phyloP scores from a whole-genome alignment of 2,113 vertebrate genomes.

The Erinaceus europaeus region DNA sequence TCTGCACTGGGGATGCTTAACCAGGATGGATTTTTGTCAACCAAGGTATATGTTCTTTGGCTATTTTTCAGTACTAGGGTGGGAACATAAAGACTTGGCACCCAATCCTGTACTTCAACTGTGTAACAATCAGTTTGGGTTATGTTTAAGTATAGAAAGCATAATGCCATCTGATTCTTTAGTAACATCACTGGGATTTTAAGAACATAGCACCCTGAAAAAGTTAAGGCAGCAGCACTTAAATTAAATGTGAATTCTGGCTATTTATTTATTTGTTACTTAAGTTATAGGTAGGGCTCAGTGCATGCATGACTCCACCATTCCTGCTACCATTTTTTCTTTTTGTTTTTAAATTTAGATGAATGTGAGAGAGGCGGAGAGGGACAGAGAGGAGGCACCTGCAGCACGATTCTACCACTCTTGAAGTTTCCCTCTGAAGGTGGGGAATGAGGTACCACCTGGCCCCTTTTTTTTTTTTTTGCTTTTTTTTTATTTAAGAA shows the following conservation, averaged over 20 bases:
- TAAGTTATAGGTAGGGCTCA: too few species aligned
- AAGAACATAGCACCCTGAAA: not conserved
- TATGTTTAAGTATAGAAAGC: not conserved
- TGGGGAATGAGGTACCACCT: too few species aligned
- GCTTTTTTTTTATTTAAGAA: too few species aligned
- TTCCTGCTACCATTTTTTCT: not conserved
- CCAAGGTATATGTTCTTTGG: not conserved
- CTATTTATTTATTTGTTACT: too few species aligned
- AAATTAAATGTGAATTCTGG: not conserved
- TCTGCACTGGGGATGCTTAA: not conserved
- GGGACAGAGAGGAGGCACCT: too few species aligned
- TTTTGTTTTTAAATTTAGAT: too few species aligned
- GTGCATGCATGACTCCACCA: not conserved
- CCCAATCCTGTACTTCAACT: not conserved
- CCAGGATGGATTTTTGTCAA: not conserved
- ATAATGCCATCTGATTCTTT: not conserved
- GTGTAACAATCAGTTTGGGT: not conserved
- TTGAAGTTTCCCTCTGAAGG: too few species aligned
- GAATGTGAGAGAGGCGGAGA: too few species aligned
- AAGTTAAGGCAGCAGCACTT: not conserved
- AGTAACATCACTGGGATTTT: too few species aligned
- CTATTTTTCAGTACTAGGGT: not conserved
- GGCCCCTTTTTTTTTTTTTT: too few species aligned
- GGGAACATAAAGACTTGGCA: not conserved
- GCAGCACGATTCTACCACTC: too few species aligned